Conservation (phyloP, 1,140 invertebrate species). For the Zaprionus ornatus region DNA sequence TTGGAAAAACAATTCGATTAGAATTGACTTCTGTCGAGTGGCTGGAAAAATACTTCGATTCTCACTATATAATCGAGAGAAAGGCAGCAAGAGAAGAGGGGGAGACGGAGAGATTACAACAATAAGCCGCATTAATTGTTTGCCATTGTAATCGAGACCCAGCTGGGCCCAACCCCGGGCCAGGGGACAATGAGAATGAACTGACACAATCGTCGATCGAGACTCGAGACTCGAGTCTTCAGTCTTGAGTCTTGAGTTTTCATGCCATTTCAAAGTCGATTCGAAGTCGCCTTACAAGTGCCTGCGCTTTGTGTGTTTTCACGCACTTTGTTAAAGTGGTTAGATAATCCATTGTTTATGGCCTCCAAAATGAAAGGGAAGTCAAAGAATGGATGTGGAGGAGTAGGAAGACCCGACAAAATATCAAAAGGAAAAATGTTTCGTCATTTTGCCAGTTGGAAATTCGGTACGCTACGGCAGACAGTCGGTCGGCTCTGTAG, state of each 20-base stretch:
- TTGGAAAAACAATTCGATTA: slow-evolving; percentile 79
- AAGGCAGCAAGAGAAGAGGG: not conserved
- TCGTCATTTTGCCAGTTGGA: slow-evolving; percentile 67
- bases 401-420: not conserved
- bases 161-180: slow-evolving; percentile 26
- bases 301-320: slow-evolving; percentile 52
- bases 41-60: slow-evolving; percentile 16
- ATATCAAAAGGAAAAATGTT: slow-evolving; percentile 57
- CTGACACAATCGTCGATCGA: slow-evolving; percentile 28
- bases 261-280: slow-evolving; percentile 57
- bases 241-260: not conserved
- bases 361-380: slow-evolving; percentile 24
- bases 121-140: slow-evolving; percentile 78
- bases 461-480: slow-evolving; percentile 64
- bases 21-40: slow-evolving; percentile 82
- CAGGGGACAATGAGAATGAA: slow-evolving; percentile 61
- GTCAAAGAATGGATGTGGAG: not conserved
- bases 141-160: slow-evolving; percentile 57
- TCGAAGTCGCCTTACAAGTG: slow-evolving; percentile 43
- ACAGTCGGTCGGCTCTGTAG: slow-evolving; percentile 51
- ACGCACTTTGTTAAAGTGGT: slow-evolving; percentile 76
- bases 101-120: slow-evolving; percentile 52
- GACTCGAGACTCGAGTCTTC: not conserved
- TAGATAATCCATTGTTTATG: slow-evolving; percentile 82
- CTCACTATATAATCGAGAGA: not conserved